Evolutionary conservation across 2,113 vertebrate genomes (phyloP).

Genomic region (Nothoprocta pentlandii): DNA sequence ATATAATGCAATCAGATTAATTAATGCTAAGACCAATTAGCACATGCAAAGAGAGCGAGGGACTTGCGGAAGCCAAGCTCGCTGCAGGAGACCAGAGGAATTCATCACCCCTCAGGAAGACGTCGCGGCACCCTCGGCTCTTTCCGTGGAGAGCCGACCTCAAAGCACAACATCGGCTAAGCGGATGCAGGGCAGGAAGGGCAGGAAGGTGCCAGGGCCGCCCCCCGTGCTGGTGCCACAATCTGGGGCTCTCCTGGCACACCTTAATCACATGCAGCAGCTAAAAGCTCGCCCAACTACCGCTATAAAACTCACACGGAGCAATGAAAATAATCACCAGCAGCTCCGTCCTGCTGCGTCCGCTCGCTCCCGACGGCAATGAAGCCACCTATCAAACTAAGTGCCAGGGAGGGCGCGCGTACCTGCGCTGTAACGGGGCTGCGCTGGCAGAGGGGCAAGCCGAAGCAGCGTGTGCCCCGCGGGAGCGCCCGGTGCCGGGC

Average conservation of each 20-base stretch:
- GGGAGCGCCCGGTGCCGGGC: no score
- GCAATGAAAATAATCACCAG: slow-evolving; percentile 73
- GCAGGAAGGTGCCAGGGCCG: no score
- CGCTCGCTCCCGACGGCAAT: slow-evolving; percentile 69
- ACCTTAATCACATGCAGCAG: slow-evolving; percentile 34
- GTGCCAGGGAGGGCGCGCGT: slow-evolving; percentile 54
- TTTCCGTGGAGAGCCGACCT: accelerated
- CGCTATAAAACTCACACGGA: slow-evolving; percentile 44
- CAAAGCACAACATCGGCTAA: accelerated
- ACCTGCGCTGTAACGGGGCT: slow-evolving; percentile 56
- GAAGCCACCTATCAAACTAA: slow-evolving; percentile 67
- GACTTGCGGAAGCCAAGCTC: slow-evolving; percentile 65
- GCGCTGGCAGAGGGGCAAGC: background rate
- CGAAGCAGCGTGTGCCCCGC: background rate
- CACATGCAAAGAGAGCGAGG: slow-evolving; percentile 59
- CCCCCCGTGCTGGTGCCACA: no score
- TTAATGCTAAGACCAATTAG: slow-evolving; percentile 83
- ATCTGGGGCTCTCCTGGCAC: background rate
- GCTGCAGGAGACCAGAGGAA: slow-evolving; percentile 49
- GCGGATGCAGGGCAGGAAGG: background rate
- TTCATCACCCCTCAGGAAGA: slow-evolving; percentile 48
- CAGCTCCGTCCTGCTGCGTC: slow-evolving; percentile 47
- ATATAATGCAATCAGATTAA: slow-evolving; percentile 83
- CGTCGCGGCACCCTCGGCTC: background rate
- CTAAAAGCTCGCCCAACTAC: background rate